These are phyloP conservation scores for Felis chaus DNA, from an alignment of 2,113 vertebrate species.

Conservation along the genomic window DNA sequence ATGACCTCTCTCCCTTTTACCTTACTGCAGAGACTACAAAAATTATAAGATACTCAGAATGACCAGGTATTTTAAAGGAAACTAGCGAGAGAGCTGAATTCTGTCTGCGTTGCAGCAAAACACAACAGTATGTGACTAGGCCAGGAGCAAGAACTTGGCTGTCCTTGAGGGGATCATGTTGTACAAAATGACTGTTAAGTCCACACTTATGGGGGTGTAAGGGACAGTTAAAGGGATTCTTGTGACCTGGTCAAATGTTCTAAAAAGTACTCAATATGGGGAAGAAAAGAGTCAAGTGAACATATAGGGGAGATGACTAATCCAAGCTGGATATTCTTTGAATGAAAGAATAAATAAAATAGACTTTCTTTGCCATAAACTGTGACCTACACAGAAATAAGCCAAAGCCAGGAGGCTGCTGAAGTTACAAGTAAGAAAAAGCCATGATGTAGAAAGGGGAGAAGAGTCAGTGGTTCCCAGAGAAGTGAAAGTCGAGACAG, in stretches of 20 bases:
- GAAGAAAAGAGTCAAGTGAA: neutral
- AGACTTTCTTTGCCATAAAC: neutral
- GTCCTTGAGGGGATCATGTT: neutral
- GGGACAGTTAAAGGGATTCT: neutral
- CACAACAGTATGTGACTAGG: neutral
- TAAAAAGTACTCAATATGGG: neutral
- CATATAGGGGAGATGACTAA: neutral
- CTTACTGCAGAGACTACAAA: neutral
- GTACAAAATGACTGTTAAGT: neutral
- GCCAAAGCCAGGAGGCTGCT: neutral
- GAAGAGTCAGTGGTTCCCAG: neutral
- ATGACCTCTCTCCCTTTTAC: neutral
- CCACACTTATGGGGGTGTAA: neutral
- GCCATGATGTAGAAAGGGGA: neutral
- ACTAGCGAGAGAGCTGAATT: neutral
- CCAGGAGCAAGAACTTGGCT: neutral
- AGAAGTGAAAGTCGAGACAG: neutral
- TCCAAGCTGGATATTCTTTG: neutral
- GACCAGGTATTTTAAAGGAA: neutral
- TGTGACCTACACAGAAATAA: neutral
- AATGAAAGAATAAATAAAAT: neutral
- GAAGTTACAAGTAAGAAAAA: neutral
- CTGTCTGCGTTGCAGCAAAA: neutral
- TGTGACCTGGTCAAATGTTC: neutral
- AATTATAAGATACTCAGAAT: neutral